A percentile compares a stretch with the other conserved stretches of the same genome.
phyloP scores from a whole-genome alignment of 2,113 vertebrate species.

The Xenopus laevis region DNA sequence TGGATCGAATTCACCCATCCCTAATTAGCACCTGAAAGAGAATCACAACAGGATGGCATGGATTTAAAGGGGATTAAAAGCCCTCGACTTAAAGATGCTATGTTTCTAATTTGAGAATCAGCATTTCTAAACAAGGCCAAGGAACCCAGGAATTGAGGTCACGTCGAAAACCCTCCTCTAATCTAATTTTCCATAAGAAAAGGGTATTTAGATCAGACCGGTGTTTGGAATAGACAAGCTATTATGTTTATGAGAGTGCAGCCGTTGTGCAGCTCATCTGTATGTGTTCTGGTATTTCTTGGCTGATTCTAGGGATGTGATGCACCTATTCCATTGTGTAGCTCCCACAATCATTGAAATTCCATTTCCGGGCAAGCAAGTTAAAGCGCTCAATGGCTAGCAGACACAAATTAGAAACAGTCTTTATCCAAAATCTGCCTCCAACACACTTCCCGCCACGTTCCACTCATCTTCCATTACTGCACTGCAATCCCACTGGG shows the following conservation, averaged over 20 bases:
- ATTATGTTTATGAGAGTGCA: not conserved
- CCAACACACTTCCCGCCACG: not conserved
- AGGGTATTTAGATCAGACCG: not conserved
- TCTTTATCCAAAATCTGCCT: not conserved
- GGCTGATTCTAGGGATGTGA: not conserved
- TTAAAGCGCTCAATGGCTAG: not conserved
- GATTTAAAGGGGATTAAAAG: too few species aligned
- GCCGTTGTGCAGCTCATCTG: too few species aligned
- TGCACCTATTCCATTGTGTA: not conserved
- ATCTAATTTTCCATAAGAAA: not conserved
- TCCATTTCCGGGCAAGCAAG: not conserved
- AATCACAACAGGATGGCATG: too few species aligned
- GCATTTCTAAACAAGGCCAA: not conserved
- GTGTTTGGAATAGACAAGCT: not conserved
- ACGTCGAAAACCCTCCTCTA: not conserved
- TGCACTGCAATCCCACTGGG: not conserved
- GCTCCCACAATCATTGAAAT: not conserved
- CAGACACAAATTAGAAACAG: not conserved
- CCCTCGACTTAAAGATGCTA: not conserved
- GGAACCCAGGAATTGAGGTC: not conserved
- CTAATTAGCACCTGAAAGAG: too few species aligned
- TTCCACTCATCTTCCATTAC: constrained; percentile 9
- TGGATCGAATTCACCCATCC: too few species aligned
- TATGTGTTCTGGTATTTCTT: not conserved
- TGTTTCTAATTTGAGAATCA: not conserved